Evolutionary conservation across 2,797 vertebrate species (phyloP).

Genomic region (Enteromius radiatus): DNA sequence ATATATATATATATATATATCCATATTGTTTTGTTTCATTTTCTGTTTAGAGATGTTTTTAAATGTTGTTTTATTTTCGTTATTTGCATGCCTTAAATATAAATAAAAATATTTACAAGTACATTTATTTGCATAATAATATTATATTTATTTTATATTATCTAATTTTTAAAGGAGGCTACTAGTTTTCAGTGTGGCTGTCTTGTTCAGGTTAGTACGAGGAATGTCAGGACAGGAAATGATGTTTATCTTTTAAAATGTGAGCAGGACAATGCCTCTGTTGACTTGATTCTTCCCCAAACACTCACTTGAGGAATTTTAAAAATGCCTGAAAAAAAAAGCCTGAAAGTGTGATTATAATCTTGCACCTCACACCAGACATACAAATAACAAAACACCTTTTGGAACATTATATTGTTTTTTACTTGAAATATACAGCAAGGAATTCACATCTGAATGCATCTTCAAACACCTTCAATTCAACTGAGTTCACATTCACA

Average conservation of each 20-base stretch:
- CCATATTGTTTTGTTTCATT: not conserved
- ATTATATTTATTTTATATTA: not conserved
- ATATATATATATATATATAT: too few species aligned
- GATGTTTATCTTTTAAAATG: slow-evolving; percentile 51
- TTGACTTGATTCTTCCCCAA: slow-evolving; percentile 47
- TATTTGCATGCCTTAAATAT: not conserved
- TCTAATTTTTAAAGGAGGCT: too few species aligned
- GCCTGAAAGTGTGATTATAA: not conserved
- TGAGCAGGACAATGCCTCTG: slow-evolving; percentile 53
- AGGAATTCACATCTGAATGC: not conserved
- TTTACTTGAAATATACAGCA: slow-evolving; percentile 40
- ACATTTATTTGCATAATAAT: not conserved
- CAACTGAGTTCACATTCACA: slow-evolving; percentile 24
- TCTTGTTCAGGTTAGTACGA: slow-evolving; percentile 44
- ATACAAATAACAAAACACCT: slow-evolving; percentile 24
- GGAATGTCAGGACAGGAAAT: slow-evolving; percentile 52
- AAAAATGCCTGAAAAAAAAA: slow-evolving; percentile 49
- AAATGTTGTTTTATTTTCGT: too few species aligned
- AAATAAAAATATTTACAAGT: not conserved
- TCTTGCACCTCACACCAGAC: slow-evolving; percentile 11
- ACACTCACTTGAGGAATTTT: slow-evolving; percentile 50
- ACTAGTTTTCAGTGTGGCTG: slow-evolving; percentile 12
- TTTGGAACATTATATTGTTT: not conserved
- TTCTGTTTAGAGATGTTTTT: not conserved
- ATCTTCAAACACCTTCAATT: slow-evolving; percentile 4